phyloP scores from a whole-genome alignment of 1,140 invertebrate genomes.

The Archivesica marissinica region DNA sequence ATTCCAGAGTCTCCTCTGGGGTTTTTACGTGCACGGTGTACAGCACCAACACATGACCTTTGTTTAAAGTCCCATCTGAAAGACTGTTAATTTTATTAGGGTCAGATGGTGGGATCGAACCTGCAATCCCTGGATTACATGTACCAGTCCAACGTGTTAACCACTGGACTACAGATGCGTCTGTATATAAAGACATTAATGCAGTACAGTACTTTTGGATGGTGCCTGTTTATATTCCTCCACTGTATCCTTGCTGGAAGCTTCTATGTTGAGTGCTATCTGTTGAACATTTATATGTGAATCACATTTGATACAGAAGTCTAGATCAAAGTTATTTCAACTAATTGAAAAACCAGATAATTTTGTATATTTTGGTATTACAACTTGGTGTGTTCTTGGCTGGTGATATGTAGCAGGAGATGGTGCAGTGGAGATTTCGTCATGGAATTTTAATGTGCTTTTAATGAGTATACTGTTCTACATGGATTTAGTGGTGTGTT shows the following conservation, averaged over 20 bases:
- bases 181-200: too few relatives aligned
- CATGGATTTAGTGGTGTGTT: too few relatives aligned
- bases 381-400: not conserved
- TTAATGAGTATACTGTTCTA: not conserved
- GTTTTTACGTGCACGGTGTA: too few relatives aligned
- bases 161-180: too few relatives aligned
- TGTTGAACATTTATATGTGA: slow-evolving; percentile 46
- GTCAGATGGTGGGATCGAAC: too few relatives aligned
- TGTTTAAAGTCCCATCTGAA: too few relatives aligned
- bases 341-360: slow-evolving; percentile 55
- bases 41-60: too few relatives aligned
- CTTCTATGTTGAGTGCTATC: not conserved
- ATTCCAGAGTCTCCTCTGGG: too few relatives aligned
- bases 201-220: not conserved
- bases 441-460: slow-evolving; percentile 7
- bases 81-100: too few relatives aligned
- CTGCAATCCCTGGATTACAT: too few relatives aligned
- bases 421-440: not conserved
- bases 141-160: too few relatives aligned
- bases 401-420: not conserved
- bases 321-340: slow-evolving; percentile 56
- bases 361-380: slow-evolving; percentile 16
- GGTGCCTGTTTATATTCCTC: not conserved
- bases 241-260: not conserved
- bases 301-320: slow-evolving; percentile 40